Evolutionary conservation across 2,888 invertebrate genomes (phyloP), one percentile per base, ranked within the genome.

Genomic region (Melanostoma scalare): DNA sequence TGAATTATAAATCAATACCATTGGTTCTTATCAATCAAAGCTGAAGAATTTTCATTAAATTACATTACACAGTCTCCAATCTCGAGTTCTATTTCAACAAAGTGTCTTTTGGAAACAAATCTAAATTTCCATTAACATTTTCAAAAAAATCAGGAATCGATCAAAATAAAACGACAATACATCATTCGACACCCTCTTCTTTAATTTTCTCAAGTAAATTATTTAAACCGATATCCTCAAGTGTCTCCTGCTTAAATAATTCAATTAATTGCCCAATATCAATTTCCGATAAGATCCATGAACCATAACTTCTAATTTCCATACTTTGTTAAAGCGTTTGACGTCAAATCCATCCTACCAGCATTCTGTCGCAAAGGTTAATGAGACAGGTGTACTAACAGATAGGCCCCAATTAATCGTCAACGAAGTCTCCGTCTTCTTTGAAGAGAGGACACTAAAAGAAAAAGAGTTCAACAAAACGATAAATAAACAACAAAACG

Each of bases 381-480:
- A 44, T 46, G 72, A 58, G 78, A 58, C 78, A 82, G 68, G 69
- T 78, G 63, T 73, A 68, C 20, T 20, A 58, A 58, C 38, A 58
- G 68, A 69, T 69, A 68, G 73, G 36, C 52, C 52, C 46, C 53
- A 68, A 82, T 78, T 78, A 82, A 78, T 82, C 78, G 78, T 48
- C 52, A 46, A 30, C 73, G 10, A 69, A 65, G 78, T 58, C 53
- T 50, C 9, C 30, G 20, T 20, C 38, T 35, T 50, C 56, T 61
- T 48, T 9, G 33, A 40, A n/a, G 10, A 10, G 10, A 3, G 4
- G 10, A 65, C 46, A 30, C 53, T 65, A 44, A 46, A 67, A 40
- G 60, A 55, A 46, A 46, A 46, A 46, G 3, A 10, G n/a, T 46
- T 10, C 20, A 20, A 20, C 20, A 20, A 63, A 72, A 63, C 72